Percentiles rank a stretch among this genome's conserved stretches.
Evolutionary conservation across 2,113 vertebrate species (phyloP).

Genomic region (Andinoacara biseriatus): DNA sequence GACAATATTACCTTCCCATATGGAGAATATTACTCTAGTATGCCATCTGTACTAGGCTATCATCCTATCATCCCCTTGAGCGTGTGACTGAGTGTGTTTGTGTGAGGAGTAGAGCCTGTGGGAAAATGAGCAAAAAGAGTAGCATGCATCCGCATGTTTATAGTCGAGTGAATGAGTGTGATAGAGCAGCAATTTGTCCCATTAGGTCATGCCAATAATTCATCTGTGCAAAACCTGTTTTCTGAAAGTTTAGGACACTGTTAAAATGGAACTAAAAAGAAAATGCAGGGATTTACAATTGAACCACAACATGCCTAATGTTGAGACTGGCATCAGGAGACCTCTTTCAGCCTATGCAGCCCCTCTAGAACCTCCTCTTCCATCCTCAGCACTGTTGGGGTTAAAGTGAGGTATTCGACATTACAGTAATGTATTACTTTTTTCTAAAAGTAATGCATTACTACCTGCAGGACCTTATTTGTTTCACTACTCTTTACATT

Average conservation of each 20-base stretch:
- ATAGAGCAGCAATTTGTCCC: slow-evolving; percentile 8
- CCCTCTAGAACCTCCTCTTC: not conserved
- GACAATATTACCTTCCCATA: slow-evolving; percentile 76
- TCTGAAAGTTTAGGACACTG: not conserved
- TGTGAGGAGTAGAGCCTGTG: slow-evolving; percentile 51
- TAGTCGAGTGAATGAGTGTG: slow-evolving; percentile 36
- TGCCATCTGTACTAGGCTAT: slow-evolving; percentile 72
- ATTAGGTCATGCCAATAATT: slow-evolving; percentile 32
- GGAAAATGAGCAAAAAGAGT: slow-evolving; percentile 48
- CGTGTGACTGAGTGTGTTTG: slow-evolving; percentile 44
- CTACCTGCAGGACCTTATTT: not conserved
- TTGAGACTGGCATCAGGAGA: not conserved
- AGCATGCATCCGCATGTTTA: slow-evolving; percentile 30
- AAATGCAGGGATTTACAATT: not conserved
- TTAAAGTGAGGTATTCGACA: not conserved
- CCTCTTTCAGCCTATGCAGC: not conserved
- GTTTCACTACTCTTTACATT: not conserved
- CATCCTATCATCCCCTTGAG: slow-evolving; percentile 68
- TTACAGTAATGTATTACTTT: too few species aligned
- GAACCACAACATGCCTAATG: not conserved
- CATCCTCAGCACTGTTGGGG: not conserved
- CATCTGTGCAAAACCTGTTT: slow-evolving; percentile 10
- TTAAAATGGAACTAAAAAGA: not conserved
- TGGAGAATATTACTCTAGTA: slow-evolving; percentile 74
- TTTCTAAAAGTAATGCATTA: too few species aligned